Percentiles rank a stretch among this genome's conserved stretches.
Evolutionary conservation across 2,113 vertebrate species (phyloP).

Genomic region (Ammodytes dubius): DNA sequence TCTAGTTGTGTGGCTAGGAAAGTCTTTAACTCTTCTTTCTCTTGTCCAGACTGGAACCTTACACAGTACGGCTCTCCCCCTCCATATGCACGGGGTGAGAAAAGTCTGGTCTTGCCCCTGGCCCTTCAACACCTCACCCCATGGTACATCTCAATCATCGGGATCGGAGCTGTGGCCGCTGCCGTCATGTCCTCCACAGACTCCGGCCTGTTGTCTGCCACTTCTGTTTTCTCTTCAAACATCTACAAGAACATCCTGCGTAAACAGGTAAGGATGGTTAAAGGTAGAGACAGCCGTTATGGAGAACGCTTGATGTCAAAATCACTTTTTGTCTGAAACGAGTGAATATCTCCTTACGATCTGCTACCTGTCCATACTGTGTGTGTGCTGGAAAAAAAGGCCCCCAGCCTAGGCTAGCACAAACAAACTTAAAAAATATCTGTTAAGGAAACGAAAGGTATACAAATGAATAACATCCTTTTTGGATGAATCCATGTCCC

Average conservation of each 20-base stretch:
- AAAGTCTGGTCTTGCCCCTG: constrained; percentile 52
- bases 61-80: constrained; percentile 45
- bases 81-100: constrained; percentile 35
- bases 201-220: constrained; percentile 73
- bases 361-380: no score
- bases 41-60: constrained; percentile 68
- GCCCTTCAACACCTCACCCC: constrained; percentile 64
- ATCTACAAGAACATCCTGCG: constrained; percentile 68
- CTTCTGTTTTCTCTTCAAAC: constrained; percentile 70
- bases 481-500: background rate
- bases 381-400: no score
- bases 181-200: constrained; percentile 79
- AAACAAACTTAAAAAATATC: background rate
- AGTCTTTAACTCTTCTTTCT: background rate
- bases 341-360: no score
- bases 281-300: background rate
- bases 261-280: constrained; percentile 2
- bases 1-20: background rate
- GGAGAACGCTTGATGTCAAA: background rate
- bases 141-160: constrained; percentile 47
- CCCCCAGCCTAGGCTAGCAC: background rate
- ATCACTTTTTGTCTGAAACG: background rate
- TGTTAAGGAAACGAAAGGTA: background rate
- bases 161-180: constrained; percentile 73
- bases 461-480: background rate